phyloP scores from a whole-genome alignment of 2,888 invertebrate species.

The Macrophya alboannulata region DNA sequence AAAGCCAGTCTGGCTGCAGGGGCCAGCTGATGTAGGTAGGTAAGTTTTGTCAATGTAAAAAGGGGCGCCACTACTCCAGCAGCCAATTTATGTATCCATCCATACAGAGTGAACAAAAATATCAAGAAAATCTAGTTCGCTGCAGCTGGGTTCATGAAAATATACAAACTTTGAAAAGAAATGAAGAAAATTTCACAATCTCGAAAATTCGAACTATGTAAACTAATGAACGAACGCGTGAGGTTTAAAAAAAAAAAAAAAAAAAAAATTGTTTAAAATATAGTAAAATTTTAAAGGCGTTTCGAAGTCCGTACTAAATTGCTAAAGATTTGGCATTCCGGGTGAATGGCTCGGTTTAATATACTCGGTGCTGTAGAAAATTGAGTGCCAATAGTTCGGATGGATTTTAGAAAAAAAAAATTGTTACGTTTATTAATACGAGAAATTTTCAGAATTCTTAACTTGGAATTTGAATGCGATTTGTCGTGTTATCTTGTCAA shows the following conservation, averaged over 20 bases:
- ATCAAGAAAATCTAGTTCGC: background rate
- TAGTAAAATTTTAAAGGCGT: background rate
- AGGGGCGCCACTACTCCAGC: background rate
- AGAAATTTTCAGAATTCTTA: background rate
- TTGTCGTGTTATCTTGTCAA: background rate
- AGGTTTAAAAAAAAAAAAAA: too few species aligned
- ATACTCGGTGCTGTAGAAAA: background rate
- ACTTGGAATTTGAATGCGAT: background rate
- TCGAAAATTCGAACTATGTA: background rate
- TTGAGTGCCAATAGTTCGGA: background rate
- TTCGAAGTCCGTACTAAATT: background rate
- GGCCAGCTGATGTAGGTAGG: conserved; percentile 38
- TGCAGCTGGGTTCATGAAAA: background rate
- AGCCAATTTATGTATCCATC: background rate
- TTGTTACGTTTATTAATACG: background rate
- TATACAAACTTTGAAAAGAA: background rate
- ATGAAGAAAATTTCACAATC: background rate
- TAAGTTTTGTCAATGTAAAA: conserved; percentile 23
- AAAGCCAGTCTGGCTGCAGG: conserved; percentile 32
- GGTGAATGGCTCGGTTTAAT: background rate
- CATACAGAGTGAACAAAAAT: background rate
- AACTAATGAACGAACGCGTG: background rate
- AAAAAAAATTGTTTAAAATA: background rate
- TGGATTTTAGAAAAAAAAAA: background rate
- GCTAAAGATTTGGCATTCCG: background rate